Evolutionary conservation across 2,113 vertebrate genomes (phyloP).

Genomic region (Ploceus nigricollis): DNA sequence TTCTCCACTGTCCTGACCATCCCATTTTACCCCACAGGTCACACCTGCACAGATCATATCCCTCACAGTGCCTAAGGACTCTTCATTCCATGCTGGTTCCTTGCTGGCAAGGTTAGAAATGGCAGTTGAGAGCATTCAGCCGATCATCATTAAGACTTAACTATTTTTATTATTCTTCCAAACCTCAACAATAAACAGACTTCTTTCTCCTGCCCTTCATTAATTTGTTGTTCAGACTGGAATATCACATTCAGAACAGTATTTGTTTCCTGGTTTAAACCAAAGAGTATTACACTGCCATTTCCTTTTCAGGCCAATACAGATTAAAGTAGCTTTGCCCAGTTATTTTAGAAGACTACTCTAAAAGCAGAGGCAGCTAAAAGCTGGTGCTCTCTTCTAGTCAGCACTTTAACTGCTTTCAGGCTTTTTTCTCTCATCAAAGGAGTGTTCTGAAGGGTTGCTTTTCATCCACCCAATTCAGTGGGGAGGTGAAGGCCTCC

Average conservation of each 20-base stretch:
- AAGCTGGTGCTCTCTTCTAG: not conserved
- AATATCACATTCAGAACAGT: not conserved
- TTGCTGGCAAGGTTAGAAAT: not conserved
- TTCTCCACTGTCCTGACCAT: not conserved
- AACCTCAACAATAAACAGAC: not conserved
- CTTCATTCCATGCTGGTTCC: not conserved
- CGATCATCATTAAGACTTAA: not conserved
- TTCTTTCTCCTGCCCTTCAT: not conserved
- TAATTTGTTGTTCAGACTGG: not conserved
- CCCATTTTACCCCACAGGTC: not conserved
- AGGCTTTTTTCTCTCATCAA: not conserved
- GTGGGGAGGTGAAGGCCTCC: not conserved
- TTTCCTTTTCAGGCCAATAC: not conserved
- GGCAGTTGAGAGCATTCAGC: not conserved
- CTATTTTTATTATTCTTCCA: not conserved
- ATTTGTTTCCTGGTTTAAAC: not conserved
- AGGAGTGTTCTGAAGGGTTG: not conserved
- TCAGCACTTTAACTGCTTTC: not conserved
- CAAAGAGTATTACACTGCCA: fast-evolving
- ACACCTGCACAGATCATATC: fast-evolving
- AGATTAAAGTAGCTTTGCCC: not conserved
- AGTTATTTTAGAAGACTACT: not conserved
- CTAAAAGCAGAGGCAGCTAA: not conserved
- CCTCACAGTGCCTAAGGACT: not conserved
- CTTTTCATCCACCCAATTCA: not conserved